Conservation (phyloP, 2,113 vertebrate species). For the Bambusicola thoracicus region DNA sequence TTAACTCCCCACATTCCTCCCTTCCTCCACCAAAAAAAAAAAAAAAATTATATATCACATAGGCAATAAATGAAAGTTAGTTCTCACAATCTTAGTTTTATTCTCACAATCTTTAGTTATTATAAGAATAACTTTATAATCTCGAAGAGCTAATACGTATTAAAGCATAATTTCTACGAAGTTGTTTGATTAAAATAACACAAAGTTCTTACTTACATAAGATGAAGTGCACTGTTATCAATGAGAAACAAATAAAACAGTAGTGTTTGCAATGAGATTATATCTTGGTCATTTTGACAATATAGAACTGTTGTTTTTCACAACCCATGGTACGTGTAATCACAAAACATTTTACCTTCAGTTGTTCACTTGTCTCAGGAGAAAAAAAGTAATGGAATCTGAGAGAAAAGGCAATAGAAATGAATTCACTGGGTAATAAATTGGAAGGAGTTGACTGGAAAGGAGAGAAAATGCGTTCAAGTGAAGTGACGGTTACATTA, state of each 20-base stretch:
- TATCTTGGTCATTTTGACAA: background rate
- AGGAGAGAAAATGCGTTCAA: background rate
- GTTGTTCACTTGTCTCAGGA: background rate
- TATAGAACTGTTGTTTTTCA: background rate
- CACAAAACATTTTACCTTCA: background rate
- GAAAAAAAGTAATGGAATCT: background rate
- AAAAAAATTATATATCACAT: background rate
- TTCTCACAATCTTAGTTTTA: background rate
- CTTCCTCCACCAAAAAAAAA: background rate
- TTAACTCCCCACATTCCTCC: background rate
- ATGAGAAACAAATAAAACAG: background rate
- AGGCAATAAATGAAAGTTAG: background rate
- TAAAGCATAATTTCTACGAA: background rate
- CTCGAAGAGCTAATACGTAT: background rate
- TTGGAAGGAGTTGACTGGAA: background rate
- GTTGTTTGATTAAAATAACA: background rate
- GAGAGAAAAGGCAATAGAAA: background rate
- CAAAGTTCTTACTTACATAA: background rate
- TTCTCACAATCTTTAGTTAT: background rate
- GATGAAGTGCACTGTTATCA: background rate
- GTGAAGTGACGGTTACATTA: background rate
- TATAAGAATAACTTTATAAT: background rate
- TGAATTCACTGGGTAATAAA: background rate
- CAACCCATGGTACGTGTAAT: fast-evolving
- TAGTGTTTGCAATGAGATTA: background rate